Evolutionary conservation across 2,797 vertebrate genomes (phyloP), one percentile per base, ranked within the genome.

Genomic region (Rhinoraja longicauda): DNA sequence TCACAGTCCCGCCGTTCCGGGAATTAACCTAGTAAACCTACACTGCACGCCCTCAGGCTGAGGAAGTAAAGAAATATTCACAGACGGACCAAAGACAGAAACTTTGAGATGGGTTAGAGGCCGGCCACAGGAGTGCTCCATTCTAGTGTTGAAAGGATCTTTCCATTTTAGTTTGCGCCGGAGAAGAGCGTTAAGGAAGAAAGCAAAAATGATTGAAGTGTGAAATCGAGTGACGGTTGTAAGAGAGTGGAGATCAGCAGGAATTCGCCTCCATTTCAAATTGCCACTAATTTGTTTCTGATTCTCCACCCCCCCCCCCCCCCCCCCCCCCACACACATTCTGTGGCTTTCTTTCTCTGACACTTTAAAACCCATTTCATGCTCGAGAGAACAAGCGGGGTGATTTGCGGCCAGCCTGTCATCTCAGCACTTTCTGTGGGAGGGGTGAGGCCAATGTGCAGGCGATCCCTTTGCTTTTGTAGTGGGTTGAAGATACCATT

Each of bases 301-400:
- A 64, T 88, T 86, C 57, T 32, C 29, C 29, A n/a, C 29, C 29
- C 82, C 26, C 0, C n/a, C n/a, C n/a, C n/a, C n/a, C n/a, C n/a
- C n/a, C n/a, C n/a, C n/a, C n/a, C n/a, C n/a, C n/a, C n/a, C n/a
- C n/a, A n/a, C n/a, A n/a, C n/a, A 53, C 29, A 36, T 88, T 67
- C n/a, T 32, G 32, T 88, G 84, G 7, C 36, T 64, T 88, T 88
- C 82, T 86, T 67, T 88, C 59, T 29, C 59, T 64, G 84, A 86
- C 57, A n/a, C 57, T 88, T 88, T 32, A 21, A 67, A 32, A 19
- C 59, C 26, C 53, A n/a, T 59, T 84, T n/a, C 53, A 24, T 57
- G 24, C 81, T 57, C 1, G 8, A 57, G 39, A 57, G 45, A 82
- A 82, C 24, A 82, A 59, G 24, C 53, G 29, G 45, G 81, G 26